Percentiles rank a stretch among this genome's conserved stretches.
Conservation (phyloP, 2,888 invertebrate genomes). For the Drosophila monieri region DNA sequence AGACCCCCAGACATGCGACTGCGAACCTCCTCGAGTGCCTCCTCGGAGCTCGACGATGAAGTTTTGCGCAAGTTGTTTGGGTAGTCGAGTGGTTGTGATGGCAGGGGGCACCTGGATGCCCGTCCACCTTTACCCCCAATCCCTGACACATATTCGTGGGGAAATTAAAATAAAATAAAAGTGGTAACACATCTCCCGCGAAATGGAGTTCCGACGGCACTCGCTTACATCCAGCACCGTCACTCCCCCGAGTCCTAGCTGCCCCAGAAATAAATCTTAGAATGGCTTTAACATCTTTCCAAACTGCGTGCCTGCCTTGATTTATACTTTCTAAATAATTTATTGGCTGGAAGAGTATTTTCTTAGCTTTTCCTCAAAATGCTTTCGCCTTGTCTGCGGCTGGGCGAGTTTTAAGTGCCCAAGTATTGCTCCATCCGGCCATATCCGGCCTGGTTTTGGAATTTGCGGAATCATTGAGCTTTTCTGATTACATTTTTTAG, state of each 20-base stretch:
- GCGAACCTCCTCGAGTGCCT: conserved; percentile 35
- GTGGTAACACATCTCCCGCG: conserved; percentile 47
- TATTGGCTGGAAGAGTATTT: conserved; percentile 45
- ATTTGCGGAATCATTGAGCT: conserved; percentile 6
- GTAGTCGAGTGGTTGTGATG: conserved; percentile 26
- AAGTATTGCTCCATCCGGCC: conserved; percentile 6
- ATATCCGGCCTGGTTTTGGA: not conserved
- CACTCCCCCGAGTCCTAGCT: not conserved
- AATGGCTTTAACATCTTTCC: conserved; percentile 73
- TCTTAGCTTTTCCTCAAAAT: conserved; percentile 32
- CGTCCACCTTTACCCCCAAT: conserved; percentile 10
- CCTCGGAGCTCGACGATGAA: conserved; percentile 35
- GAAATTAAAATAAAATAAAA: conserved; percentile 66
- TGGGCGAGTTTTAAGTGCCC: conserved; percentile 40
- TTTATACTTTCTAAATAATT: conserved; percentile 73
- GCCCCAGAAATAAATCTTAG: conserved; percentile 73
- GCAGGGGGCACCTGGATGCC: conserved; percentile 24
- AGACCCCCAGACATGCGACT: conserved; percentile 33
- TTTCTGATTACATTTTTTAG: not conserved
- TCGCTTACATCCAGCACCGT: too few species aligned
- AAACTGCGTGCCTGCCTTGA: conserved; percentile 53
- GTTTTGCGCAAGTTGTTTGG: conserved; percentile 59
- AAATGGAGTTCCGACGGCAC: conserved; percentile 41
- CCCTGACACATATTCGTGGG: conserved; percentile 56
- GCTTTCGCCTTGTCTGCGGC: conserved; percentile 39